These are phyloP conservation scores for Melanogrammus aeglefinus DNA, from an alignment of 2,797 vertebrate species.

Conservation along the genomic window DNA sequence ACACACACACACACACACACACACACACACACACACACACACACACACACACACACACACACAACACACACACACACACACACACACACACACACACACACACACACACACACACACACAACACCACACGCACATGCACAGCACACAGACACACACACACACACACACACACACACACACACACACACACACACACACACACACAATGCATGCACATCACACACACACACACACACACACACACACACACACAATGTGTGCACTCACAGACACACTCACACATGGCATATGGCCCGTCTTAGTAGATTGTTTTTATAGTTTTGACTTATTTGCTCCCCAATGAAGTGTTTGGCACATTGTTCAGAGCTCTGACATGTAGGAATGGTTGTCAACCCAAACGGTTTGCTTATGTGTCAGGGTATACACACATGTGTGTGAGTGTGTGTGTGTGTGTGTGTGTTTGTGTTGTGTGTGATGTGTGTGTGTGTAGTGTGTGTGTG, in stretches of 20 bases:
- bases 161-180: neutral
- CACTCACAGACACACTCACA: neutral
- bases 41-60: neutral
- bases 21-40: neutral
- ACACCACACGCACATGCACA: no score
- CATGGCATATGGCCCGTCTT: neutral
- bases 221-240: neutral
- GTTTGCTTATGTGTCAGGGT: neutral
- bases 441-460: no score
- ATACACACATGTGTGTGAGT: neutral
- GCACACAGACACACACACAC: no score
- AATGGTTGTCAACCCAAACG: neutral
- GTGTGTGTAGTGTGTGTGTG: neutral
- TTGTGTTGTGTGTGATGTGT: no score
- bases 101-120: conserved; percentile 12
- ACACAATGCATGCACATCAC: neutral
- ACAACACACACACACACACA: neutral
- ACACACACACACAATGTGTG: neutral
- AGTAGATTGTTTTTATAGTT: neutral
- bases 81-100: conserved; percentile 19
- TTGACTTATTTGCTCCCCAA: neutral
- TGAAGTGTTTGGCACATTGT: neutral
- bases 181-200: neutral
- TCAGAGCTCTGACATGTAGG: neutral
- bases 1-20: neutral